Evolutionary conservation across 23 tunicate genomes (phyloP).

Genomic region (Oikopleura dioica): DNA sequence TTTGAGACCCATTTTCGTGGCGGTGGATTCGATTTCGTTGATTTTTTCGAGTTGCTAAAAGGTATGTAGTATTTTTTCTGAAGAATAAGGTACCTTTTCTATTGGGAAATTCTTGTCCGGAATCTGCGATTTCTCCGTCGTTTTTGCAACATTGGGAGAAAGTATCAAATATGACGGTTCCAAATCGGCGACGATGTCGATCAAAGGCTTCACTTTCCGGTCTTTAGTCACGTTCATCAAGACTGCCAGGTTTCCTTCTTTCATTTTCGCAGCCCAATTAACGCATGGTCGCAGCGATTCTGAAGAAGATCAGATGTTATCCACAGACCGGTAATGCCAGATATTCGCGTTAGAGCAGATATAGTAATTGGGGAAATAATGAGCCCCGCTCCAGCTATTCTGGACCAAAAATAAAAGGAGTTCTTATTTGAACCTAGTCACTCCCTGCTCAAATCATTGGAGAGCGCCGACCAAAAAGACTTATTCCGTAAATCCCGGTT

Average conservation of each 20-base stretch:
- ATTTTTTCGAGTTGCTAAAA: slow-evolving; percentile 6
- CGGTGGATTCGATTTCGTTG: background rate
- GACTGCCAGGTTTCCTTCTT: background rate
- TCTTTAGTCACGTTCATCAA: background rate
- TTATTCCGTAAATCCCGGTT: too few relatives aligned
- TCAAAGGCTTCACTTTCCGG: background rate
- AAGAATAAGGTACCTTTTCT: background rate
- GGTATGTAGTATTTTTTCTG: background rate
- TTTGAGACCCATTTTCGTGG: background rate
- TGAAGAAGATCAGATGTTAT: background rate
- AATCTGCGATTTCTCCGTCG: background rate
- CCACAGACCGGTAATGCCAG: too few relatives aligned
- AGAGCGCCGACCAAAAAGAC: too few relatives aligned
- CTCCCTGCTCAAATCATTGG: too few relatives aligned
- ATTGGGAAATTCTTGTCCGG: background rate
- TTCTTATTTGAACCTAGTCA: too few relatives aligned
- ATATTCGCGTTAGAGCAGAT: too few relatives aligned
- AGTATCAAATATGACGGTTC: background rate
- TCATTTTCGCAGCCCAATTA: background rate
- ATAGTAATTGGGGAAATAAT: too few relatives aligned
- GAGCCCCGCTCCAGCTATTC: too few relatives aligned
- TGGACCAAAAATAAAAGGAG: too few relatives aligned
- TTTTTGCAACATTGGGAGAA: background rate
- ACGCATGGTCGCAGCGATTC: background rate
- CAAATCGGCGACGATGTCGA: background rate